Percentiles rank a stretch among this genome's conserved stretches.
Evolutionary conservation across 2,888 invertebrate species (phyloP).

Genomic region (Hymenopus coronatus): DNA sequence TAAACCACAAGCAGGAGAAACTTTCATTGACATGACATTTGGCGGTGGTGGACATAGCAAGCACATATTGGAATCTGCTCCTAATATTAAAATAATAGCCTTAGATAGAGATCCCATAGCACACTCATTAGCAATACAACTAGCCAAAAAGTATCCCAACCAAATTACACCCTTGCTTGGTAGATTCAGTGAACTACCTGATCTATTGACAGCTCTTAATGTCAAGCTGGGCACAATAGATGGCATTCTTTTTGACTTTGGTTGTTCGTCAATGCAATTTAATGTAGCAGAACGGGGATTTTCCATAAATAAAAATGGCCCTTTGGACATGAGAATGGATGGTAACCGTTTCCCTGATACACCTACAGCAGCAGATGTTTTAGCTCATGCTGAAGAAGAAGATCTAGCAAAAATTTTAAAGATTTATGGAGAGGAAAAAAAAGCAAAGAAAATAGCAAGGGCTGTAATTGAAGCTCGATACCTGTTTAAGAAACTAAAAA

Average conservation of each 20-base stretch:
- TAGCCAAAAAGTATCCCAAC: slow-evolving; percentile 65
- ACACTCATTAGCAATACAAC: slow-evolving; percentile 60
- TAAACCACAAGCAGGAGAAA: slow-evolving; percentile 59
- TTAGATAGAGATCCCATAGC: slow-evolving; percentile 88
- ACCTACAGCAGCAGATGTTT: slow-evolving; percentile 83
- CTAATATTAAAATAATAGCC: slow-evolving; percentile 68
- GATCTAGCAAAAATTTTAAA: slow-evolving; percentile 83
- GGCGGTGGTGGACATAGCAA: slow-evolving; percentile 89
- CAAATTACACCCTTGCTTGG: slow-evolving; percentile 79
- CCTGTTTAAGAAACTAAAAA: slow-evolving; percentile 69
- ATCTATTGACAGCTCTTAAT: slow-evolving; percentile 57
- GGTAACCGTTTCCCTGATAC: slow-evolving; percentile 64
- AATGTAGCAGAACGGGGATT: slow-evolving; percentile 81
- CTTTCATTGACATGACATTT: slow-evolving; percentile 92
- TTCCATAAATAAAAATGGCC: slow-evolving; percentile 78
- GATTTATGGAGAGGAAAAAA: slow-evolving; percentile 87
- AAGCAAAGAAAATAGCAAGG: slow-evolving; percentile 81
- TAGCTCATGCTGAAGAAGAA: slow-evolving; percentile 73
- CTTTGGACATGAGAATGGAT: slow-evolving; percentile 96
- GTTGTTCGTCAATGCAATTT: slow-evolving; percentile 95
- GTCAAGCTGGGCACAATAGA: slow-evolving; percentile 70
- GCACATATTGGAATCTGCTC: slow-evolving; percentile 64
- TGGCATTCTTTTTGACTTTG: slow-evolving; percentile 88
- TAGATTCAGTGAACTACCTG: slow-evolving; percentile 81
- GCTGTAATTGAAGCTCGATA: slow-evolving; percentile 81